These are phyloP conservation scores for Limonius californicus DNA, from an alignment of 1,140 invertebrate species.

Conservation along the genomic window DNA sequence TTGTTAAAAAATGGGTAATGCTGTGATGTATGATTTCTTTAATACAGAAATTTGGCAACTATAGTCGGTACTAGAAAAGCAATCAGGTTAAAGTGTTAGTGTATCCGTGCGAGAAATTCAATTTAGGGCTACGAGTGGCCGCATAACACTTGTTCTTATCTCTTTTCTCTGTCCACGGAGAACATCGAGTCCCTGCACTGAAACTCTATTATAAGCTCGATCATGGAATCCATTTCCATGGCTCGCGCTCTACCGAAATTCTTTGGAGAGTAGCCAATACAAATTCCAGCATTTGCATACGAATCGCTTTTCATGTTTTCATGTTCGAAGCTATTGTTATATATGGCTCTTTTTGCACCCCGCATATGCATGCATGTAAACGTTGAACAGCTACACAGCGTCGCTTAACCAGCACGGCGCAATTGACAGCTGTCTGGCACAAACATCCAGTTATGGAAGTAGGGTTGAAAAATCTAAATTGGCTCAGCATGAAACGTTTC, in stretches of 20 bases:
- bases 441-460: neutral
- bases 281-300: slow-evolving; percentile 1
- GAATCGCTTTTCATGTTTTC: neutral
- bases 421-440: slow-evolving; percentile 1
- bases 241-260: neutral
- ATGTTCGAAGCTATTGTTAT: neutral
- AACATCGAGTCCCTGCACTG: slow-evolving; percentile 12
- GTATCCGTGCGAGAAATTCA: slow-evolving; percentile 35
- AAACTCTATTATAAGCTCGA: slow-evolving; percentile 34
- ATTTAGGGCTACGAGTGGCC: slow-evolving; percentile 31
- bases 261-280: slow-evolving; percentile 6
- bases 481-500: neutral
- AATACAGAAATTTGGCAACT: neutral
- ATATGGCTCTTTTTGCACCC: neutral
- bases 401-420: neutral
- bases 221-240: slow-evolving; percentile 31
- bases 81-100: slow-evolving; percentile 18
- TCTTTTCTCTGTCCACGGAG: neutral
- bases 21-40: neutral
- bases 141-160: slow-evolving; percentile 30
- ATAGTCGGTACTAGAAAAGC: neutral
- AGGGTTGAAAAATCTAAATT: neutral
- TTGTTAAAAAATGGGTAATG: too few species aligned
- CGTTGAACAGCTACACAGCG: neutral
- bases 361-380: neutral